Evolutionary conservation across 2,888 invertebrate genomes (phyloP), one percentile per base, ranked within the genome.

Genomic region (Hofmannophila pseudospretella): DNA sequence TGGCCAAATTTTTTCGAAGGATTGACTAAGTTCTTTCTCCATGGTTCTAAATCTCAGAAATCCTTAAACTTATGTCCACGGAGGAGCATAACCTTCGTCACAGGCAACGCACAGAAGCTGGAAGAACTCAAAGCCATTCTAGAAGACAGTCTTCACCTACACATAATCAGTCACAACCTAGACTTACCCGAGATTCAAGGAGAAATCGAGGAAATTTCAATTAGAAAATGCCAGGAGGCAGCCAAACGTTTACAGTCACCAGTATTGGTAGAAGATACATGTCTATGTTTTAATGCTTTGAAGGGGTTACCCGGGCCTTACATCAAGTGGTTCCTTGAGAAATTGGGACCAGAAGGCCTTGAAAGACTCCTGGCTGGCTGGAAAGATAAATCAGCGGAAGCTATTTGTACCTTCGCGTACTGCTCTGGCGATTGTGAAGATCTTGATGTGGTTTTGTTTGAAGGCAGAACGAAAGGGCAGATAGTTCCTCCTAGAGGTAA

Each of bases 251-350:
- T 28, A 11, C 11, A 7, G 1, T 12, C 12, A 12, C 28, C 28
- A 11, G 28, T 28, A 2, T 8, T 97, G 7, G 92, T 95, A 2
- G 96, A 96, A 76, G 97, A 97, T 64, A 96, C 96, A 0, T 92
- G 92, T 54, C 81, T 97, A 2, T 94, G 96, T 62, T 97, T 96
- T 57, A 94, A 95, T 70, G 94, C 96, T 0, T 67, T 97, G 22
- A 89, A 91, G 14, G 96, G 96, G 0, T 76, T 97, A 33, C 23
- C 23, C 4, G 93, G 93, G 20, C 80, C 81, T 0, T 96, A 96
- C 53, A 92, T 97, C 27, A 97, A 97, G 74, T 96, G 96, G 96
- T 97, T 98, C 69, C 74, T 96, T 26, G 91, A 93, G 19, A 93
- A 92, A 63, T 60, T 97, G 0, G 92, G 92, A 0, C 94, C 96